These are phyloP conservation scores for Limnephilus rhombicus DNA, from an alignment of 2,888 invertebrate genomes.

Conservation along the genomic window DNA sequence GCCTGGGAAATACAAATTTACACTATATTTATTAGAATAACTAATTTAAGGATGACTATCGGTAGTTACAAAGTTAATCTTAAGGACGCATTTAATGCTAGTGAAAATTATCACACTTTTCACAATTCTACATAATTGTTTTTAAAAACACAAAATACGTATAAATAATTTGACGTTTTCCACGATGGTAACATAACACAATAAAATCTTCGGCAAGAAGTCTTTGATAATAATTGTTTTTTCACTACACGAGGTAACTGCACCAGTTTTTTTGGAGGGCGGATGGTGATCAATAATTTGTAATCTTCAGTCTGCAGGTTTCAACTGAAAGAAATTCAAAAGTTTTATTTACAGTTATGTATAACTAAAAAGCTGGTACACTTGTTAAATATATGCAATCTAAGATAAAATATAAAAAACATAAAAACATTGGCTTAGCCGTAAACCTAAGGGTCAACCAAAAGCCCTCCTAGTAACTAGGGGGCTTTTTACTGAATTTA, in stretches of 20 bases:
- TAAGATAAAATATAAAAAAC: not conserved
- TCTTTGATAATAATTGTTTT: slow-evolving; percentile 10
- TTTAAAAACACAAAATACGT: slow-evolving; percentile 22
- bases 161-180: slow-evolving; percentile 35
- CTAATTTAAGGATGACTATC: slow-evolving; percentile 30
- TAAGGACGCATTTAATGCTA: slow-evolving; percentile 61
- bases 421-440: not conserved
- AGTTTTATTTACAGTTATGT: not conserved
- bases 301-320: slow-evolving; percentile 5
- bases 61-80: slow-evolving; percentile 12
- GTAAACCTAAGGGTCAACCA: not conserved
- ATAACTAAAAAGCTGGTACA: not conserved
- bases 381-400: not conserved
- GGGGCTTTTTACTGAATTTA: not conserved
- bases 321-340: slow-evolving; percentile 47
- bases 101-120: slow-evolving; percentile 61
- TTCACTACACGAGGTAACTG: slow-evolving; percentile 37
- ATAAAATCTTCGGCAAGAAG: slow-evolving; percentile 4
- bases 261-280: slow-evolving; percentile 41
- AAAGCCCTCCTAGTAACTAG: no score
- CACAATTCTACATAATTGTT: slow-evolving; percentile 48
- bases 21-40: slow-evolving; percentile 1
- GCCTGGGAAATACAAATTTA: slow-evolving; percentile 13
- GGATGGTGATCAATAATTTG: slow-evolving; percentile 42
- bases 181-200: slow-evolving; percentile 30